Evolutionary conservation across 1,140 invertebrate species (phyloP), one percentile per base, ranked within the genome.

Genomic region (Chrysopa pallens): DNA sequence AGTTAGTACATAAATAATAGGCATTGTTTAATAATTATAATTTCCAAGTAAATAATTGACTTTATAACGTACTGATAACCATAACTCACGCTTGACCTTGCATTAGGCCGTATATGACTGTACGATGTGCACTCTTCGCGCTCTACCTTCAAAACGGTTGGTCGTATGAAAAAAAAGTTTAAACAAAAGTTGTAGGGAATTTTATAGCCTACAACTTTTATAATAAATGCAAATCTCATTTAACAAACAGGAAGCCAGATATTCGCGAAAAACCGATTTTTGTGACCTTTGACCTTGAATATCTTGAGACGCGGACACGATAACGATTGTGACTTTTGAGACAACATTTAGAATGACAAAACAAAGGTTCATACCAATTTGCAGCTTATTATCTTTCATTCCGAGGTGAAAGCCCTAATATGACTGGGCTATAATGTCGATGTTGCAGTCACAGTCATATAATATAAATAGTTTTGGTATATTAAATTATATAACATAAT

Each of bases 201-300:
- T 47, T 47, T 47, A 47, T 47, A 29, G 37, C 39, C 42, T 41
- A 43, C 29, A 46, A 44, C 40, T 43, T 44, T 39, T 39, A 43
- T 46, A 39, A 46, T 31, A 23, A 23, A 23, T 44, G 27, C 40
- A 42, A 44, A 43, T 28, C 4, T 46, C 41, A 43, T 41, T 46
- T 29, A 42, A 27, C 28, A 8, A 6, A 46, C 28, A 46, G 45
- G 29, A 46, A 46, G 11, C 9, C 12, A 46, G 42, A 41, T 43
- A 46, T 38, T 46, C 13, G 29, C 29, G 27, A 46, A 46, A 44
- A 44, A 8, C 13, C 37, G 36, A 13, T 33, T 43, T 46, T 39
- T 46, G 23, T 46, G 41, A 46, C 42, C 29, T 46, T 46, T 46
- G 45, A 41, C 42, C 38, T 39, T 36, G 42, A 46, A 46, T 46